Evolutionary conservation across 2,797 vertebrate genomes (phyloP).

Genomic region (Tragelaphus eurycerus): DNA sequence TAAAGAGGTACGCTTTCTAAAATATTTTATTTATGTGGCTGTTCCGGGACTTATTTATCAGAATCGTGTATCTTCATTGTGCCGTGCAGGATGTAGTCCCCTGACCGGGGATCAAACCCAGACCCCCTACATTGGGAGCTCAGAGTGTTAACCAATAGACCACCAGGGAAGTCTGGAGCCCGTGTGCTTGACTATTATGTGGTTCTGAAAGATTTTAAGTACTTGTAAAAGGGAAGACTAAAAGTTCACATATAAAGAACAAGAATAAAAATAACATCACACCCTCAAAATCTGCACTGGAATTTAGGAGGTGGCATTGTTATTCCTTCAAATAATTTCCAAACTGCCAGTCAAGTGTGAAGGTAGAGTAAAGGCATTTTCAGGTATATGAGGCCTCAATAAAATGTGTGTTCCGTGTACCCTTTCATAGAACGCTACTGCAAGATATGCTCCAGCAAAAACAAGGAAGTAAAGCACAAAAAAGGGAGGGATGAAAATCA

Average conservation of each 20-base stretch:
- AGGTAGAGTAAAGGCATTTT: background rate
- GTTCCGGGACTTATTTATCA: background rate
- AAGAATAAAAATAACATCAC: background rate
- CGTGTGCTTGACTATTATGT: accelerated
- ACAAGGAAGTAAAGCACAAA: background rate
- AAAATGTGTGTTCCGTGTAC: background rate
- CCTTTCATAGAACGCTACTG: background rate
- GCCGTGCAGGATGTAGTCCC: background rate
- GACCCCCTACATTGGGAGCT: background rate
- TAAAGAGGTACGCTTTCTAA: background rate
- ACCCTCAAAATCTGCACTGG: background rate
- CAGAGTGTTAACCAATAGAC: background rate
- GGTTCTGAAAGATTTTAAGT: background rate
- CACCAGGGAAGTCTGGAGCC: background rate
- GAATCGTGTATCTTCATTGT: background rate
- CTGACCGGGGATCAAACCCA: background rate
- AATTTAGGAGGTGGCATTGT: background rate
- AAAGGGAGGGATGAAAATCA: background rate
- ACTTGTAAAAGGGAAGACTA: background rate
- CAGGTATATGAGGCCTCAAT: background rate
- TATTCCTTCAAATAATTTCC: background rate
- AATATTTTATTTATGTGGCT: background rate
- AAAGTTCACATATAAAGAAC: background rate
- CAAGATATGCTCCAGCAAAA: background rate
- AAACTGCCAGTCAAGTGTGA: background rate